phyloP scores from a whole-genome alignment of 2,797 vertebrate genomes.

The Podarcis lilfordi region DNA sequence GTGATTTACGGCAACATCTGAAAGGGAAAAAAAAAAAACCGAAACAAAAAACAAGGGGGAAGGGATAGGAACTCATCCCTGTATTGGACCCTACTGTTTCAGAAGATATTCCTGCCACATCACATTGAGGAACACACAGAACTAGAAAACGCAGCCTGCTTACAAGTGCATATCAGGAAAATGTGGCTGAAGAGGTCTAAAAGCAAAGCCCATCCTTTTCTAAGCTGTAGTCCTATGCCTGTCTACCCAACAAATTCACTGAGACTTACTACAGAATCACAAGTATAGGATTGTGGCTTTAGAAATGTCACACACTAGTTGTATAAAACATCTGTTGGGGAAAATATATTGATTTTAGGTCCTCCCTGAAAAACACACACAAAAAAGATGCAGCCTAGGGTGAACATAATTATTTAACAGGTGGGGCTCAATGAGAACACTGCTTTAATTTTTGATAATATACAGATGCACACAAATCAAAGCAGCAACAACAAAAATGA shows the following conservation, averaged over 20 bases:
- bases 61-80: conserved; percentile 46
- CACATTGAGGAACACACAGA: conserved; percentile 49
- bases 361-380: not conserved
- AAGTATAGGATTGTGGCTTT: not conserved
- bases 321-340: not conserved
- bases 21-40: conserved; percentile 57
- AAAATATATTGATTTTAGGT: not conserved
- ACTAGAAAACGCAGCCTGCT: not conserved
- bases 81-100: conserved; percentile 3
- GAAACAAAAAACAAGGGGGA: conserved; percentile 1
- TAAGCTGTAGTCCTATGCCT: not conserved
- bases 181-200: not conserved
- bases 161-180: conserved; percentile 41
- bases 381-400: not conserved
- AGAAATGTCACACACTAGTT: not conserved
- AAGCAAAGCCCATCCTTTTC: not conserved
- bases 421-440: not conserved
- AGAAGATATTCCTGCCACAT: not conserved
- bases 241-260: not conserved
- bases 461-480: not conserved
- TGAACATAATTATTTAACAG: too few species aligned
- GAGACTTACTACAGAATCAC: not conserved
- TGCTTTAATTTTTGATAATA: not conserved
- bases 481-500: not conserved
- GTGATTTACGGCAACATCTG: conserved; percentile 89